These are phyloP conservation scores for Rynchops niger DNA, from an alignment of 2,113 vertebrate genomes.

Conservation along the genomic window DNA sequence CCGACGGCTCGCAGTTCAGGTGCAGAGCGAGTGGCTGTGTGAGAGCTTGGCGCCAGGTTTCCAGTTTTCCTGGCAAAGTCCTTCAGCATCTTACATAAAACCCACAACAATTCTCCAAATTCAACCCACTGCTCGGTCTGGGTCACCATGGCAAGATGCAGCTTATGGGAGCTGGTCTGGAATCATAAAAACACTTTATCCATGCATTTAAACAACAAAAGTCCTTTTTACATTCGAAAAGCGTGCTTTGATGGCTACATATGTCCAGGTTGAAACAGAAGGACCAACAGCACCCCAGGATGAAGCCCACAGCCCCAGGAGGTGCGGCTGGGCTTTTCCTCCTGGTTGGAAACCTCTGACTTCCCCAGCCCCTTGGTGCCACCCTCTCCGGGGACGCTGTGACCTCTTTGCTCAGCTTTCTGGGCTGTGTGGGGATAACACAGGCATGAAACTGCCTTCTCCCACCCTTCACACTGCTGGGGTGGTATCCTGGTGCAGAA, in stretches of 20 bases:
- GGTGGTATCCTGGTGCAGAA: rapidly evolving
- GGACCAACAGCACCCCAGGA: neutral
- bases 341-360: neutral
- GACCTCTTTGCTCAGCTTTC: neutral
- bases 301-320: neutral
- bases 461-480: neutral
- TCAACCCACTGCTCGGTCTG: neutral
- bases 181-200: neutral
- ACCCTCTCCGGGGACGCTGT: neutral
- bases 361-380: neutral
- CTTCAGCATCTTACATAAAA: neutral
- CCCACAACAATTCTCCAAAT: neutral
- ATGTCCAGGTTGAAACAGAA: neutral
- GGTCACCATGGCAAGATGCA: rapidly evolving
- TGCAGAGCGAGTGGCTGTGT: rapidly evolving
- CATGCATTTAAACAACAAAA: neutral
- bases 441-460: rapidly evolving
- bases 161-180: neutral
- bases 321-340: neutral
- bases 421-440: neutral
- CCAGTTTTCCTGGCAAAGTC: neutral
- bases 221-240: neutral
- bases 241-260: neutral
- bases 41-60: neutral
- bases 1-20: neutral